These are phyloP conservation scores for Poecile montanus DNA, from an alignment of 2,797 vertebrate species.

Conservation along the genomic window DNA sequence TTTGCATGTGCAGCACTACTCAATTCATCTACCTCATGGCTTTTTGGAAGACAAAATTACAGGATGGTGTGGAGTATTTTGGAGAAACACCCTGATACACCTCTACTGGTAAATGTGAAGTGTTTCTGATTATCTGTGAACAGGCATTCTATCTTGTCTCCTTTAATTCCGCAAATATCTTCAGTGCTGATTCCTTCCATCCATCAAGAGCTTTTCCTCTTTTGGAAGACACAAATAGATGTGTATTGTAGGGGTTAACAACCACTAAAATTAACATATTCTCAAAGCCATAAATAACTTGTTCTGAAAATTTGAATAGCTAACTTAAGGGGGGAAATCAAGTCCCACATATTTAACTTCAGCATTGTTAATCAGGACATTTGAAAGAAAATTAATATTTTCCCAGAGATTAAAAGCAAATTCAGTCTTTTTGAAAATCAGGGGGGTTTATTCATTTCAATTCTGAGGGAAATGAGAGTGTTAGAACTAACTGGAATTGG, in stretches of 20 bases:
- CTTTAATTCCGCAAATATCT: neutral
- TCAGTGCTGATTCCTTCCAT: neutral
- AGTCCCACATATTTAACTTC: neutral
- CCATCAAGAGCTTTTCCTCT: neutral
- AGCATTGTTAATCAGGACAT: neutral
- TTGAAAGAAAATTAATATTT: conserved; percentile 17
- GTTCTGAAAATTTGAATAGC: neutral
- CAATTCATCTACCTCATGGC: neutral
- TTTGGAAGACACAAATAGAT: neutral
- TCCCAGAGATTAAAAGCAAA: conserved; percentile 31
- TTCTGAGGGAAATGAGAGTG: conserved; percentile 23
- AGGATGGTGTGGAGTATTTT: neutral
- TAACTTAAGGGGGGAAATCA: neutral
- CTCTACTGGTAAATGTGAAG: neutral
- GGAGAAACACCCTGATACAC: neutral
- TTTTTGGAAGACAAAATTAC: neutral
- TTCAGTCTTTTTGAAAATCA: conserved; percentile 31
- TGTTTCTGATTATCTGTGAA: neutral
- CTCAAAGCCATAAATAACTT: neutral
- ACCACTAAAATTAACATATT: neutral
- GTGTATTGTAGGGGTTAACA: neutral
- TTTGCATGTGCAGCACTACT: neutral
- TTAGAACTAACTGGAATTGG: neutral
- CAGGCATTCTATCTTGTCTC: neutral
- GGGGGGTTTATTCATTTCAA: neutral